phyloP scores from a whole-genome alignment of 2,888 invertebrate genomes.

The Latrodectus elegans region DNA sequence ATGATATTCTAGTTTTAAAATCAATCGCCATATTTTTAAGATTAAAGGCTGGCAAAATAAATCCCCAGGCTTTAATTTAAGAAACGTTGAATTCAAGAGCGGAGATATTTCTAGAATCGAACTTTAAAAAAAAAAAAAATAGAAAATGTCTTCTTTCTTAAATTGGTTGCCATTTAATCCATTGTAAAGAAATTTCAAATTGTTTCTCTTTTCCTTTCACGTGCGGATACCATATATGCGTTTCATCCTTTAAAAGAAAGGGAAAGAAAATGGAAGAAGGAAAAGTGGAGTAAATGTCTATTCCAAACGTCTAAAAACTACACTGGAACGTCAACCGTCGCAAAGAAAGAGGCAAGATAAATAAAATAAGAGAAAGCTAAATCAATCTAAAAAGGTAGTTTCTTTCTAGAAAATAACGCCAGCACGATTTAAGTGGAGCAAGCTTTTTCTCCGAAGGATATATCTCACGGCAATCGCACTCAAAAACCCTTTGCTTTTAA shows the following conservation, averaged over 20 bases:
- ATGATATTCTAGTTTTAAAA: neutral
- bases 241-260: neutral
- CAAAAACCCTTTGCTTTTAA: conserved; percentile 51
- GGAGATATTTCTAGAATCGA: neutral
- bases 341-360: neutral
- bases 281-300: conserved; percentile 9
- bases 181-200: conserved; percentile 14
- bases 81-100: conserved; percentile 5
- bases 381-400: conserved; percentile 55
- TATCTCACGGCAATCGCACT: conserved; percentile 50
- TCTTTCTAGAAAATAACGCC: conserved; percentile 4
- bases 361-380: conserved; percentile 8
- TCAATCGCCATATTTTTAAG: neutral
- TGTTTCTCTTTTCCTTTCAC: neutral
- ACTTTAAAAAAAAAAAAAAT: too few species aligned
- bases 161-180: conserved; percentile 12
- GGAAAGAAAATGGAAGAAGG: neutral
- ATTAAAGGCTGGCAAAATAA: neutral
- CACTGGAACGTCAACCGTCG: conserved; percentile 6
- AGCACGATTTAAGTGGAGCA: conserved; percentile 46
- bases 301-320: conserved; percentile 11
- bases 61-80: neutral
- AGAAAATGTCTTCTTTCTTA: neutral
- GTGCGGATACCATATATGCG: too few species aligned
- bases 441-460: conserved; percentile 26